Conservation (phyloP, 2,113 vertebrate species). For the Climacteris rufus region DNA sequence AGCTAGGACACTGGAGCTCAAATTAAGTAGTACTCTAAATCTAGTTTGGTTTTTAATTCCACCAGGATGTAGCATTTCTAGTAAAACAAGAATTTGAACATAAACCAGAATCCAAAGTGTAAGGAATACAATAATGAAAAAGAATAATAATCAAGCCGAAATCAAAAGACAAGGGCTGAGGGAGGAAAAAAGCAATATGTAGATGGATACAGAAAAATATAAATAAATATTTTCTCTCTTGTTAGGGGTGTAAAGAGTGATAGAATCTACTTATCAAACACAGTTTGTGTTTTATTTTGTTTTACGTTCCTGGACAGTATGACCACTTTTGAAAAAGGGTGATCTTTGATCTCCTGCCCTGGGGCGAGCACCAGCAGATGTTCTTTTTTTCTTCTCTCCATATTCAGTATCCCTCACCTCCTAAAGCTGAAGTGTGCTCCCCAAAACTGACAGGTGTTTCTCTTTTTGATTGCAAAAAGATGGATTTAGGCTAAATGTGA, state of each 20-base stretch:
- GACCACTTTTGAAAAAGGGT: slow-evolving; percentile 15
- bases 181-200: background rate
- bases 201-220: background rate
- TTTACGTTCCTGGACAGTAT: slow-evolving; percentile 6
- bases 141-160: slow-evolving; percentile 42
- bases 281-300: background rate
- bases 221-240: slow-evolving; percentile 13
- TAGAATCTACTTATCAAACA: slow-evolving; percentile 2
- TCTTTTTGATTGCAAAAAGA: slow-evolving; percentile 25
- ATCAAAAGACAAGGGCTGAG: background rate
- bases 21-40: slow-evolving; percentile 51
- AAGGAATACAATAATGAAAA: slow-evolving; percentile 46
- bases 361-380: background rate
- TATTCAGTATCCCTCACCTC: background rate
- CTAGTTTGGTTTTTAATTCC: slow-evolving; percentile 56
- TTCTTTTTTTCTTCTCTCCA: slow-evolving; percentile 38
- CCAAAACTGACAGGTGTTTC: slow-evolving; percentile 47
- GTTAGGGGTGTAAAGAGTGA: background rate
- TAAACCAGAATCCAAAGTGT: slow-evolving; percentile 41
- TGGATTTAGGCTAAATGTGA: slow-evolving; percentile 47
- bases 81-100: slow-evolving; percentile 58
- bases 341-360: slow-evolving; percentile 43
- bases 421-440: background rate
- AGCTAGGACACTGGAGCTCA: background rate
- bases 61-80: slow-evolving; percentile 53